These are phyloP conservation scores for Heliconius charithonia DNA, from an alignment of 2,888 invertebrate genomes.

Conservation along the genomic window DNA sequence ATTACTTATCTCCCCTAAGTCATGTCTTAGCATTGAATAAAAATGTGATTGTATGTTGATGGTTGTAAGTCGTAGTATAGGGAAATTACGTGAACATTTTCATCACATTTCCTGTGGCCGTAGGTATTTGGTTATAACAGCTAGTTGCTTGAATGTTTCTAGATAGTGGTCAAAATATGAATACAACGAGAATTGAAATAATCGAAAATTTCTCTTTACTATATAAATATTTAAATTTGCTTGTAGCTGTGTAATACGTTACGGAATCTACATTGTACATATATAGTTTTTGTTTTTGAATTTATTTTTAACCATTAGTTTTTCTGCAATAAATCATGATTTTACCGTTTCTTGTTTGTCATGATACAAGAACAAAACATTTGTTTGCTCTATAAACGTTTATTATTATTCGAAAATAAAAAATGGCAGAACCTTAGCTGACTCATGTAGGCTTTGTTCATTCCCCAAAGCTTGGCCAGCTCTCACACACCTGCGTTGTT, in stretches of 20 bases:
- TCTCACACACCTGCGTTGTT: constrained; percentile 65
- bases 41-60: constrained; percentile 31
- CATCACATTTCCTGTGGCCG: not conserved
- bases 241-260: too few species aligned
- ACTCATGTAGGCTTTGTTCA: constrained; percentile 62
- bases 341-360: too few species aligned
- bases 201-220: not conserved
- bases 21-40: constrained; percentile 36
- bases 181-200: not conserved
- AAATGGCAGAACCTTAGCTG: constrained; percentile 58
- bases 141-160: too few species aligned
- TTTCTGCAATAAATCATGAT: too few species aligned
- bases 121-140: not conserved
- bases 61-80: constrained; percentile 34
- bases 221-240: not conserved
- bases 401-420: constrained; percentile 8
- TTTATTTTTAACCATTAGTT: too few species aligned
- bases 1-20: constrained; percentile 49
- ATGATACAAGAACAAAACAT: too few species aligned
- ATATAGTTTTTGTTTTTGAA: not conserved
- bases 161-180: too few species aligned
- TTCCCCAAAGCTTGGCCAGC: constrained; percentile 46
- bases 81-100: constrained; percentile 58
- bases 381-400: not conserved
- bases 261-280: not conserved